Evolutionary conservation across 2,113 vertebrate genomes (phyloP).

Genomic region (Lontra canadensis): DNA sequence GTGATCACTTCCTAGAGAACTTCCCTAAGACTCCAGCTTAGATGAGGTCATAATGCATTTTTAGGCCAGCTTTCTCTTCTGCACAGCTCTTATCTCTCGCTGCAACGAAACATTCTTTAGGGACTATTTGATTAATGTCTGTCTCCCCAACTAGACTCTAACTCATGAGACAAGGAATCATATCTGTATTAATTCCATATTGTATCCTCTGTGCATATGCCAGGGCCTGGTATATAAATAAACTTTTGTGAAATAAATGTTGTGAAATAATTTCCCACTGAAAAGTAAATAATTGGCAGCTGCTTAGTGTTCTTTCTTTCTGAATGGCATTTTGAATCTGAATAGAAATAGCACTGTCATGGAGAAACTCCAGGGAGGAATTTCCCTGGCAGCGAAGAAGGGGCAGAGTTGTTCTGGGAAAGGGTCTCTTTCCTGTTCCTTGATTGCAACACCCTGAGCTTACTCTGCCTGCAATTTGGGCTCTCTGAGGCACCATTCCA

Average conservation of each 20-base stretch:
- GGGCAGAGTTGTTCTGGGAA: neutral
- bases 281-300: conserved; percentile 26
- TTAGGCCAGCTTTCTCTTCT: neutral
- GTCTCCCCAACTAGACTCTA: neutral
- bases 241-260: conserved; percentile 22
- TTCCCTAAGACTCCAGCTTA: neutral
- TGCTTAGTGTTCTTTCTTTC: neutral
- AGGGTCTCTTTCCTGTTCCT: neutral
- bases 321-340: conserved; percentile 18
- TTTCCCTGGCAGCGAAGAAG: conserved; percentile 40
- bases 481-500: neutral
- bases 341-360: neutral
- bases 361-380: conserved; percentile 18
- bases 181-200: neutral
- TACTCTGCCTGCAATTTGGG: neutral
- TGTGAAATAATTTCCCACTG: conserved; percentile 41
- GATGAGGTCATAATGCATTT: neutral
- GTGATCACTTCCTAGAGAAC: neutral
- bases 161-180: neutral
- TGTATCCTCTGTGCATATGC: neutral
- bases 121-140: neutral
- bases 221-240: neutral
- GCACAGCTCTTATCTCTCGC: neutral
- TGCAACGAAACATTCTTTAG: neutral
- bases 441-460: neutral